Evolutionary conservation across 1,140 invertebrate genomes (phyloP).

Genomic region (Hormaphis cornu): DNA sequence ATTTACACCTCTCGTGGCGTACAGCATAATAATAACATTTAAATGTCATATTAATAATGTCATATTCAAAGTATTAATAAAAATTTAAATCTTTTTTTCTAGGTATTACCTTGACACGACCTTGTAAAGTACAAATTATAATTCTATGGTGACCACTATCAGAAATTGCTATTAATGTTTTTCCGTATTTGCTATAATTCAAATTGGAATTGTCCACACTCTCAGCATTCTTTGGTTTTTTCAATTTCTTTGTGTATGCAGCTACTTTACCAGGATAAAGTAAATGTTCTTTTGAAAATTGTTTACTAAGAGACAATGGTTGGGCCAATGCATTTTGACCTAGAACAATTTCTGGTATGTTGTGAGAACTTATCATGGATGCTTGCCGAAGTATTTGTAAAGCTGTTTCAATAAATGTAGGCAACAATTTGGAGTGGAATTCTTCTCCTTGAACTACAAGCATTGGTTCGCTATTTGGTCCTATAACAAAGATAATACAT

Average conservation of each 20-base stretch:
- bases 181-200: neutral
- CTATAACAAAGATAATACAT: neutral
- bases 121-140: slow-evolving; percentile 45
- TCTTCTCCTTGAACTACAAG: slow-evolving; percentile 15
- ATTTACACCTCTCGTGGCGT: too few relatives aligned
- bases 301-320: neutral
- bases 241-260: slow-evolving; percentile 36
- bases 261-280: slow-evolving; percentile 55
- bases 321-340: neutral
- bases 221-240: neutral
- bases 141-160: slow-evolving; percentile 69
- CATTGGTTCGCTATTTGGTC: slow-evolving; percentile 12
- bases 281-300: slow-evolving; percentile 40
- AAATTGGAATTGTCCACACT: neutral
- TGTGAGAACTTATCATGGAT: slow-evolving; percentile 1
- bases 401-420: slow-evolving; percentile 10
- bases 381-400: slow-evolving; percentile 8
- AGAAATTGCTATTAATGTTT: slow-evolving; percentile 51
- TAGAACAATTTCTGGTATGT: slow-evolving; percentile 23
- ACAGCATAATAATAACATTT: too few relatives aligned
- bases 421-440: slow-evolving; percentile 11
- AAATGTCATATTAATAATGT: too few relatives aligned
- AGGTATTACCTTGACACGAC: slow-evolving; percentile 23
- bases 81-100: too few relatives aligned
- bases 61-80: too few relatives aligned